Percentiles rank a stretch among this genome's conserved stretches.
These are phyloP conservation scores for Mormyrus lacerda DNA, from an alignment of 2,113 vertebrate genomes.

Conservation along the genomic window DNA sequence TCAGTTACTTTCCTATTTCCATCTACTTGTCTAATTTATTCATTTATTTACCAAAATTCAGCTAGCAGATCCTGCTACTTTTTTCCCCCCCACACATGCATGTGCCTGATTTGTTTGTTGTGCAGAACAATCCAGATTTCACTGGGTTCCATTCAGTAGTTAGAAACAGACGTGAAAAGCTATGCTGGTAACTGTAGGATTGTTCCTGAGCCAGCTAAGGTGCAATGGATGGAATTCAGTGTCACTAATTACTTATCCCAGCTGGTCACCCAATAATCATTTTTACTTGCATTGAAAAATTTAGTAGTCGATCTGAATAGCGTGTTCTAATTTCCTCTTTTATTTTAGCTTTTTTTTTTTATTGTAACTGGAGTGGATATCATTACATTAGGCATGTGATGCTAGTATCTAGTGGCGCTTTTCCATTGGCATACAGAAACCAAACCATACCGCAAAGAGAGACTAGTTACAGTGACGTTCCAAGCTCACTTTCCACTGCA, in stretches of 20 bases:
- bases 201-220: not conserved
- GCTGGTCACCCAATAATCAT: not conserved
- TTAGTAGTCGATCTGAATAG: not conserved
- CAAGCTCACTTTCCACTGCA: not conserved
- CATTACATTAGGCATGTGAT: not conserved
- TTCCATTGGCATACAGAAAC: not conserved
- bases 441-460: not conserved
- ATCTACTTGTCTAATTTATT: not conserved
- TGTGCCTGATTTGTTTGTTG: not conserved
- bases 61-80: not conserved
- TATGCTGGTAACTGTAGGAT: not conserved
- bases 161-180: not conserved
- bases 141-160: not conserved
- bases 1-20: not conserved
- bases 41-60: not conserved
- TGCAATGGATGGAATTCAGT: not conserved
- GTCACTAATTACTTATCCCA: not conserved
- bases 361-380: not conserved
- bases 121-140: not conserved
- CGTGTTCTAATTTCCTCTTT: not conserved
- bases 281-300: not conserved
- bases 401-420: not conserved
- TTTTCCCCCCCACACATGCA: not conserved
- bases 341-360: not conserved
- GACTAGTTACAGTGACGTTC: not conserved